Evolutionary conservation across 2,888 invertebrate species (phyloP), one percentile per base, ranked within the genome.

Genomic region (Mactromeris polynyma): DNA sequence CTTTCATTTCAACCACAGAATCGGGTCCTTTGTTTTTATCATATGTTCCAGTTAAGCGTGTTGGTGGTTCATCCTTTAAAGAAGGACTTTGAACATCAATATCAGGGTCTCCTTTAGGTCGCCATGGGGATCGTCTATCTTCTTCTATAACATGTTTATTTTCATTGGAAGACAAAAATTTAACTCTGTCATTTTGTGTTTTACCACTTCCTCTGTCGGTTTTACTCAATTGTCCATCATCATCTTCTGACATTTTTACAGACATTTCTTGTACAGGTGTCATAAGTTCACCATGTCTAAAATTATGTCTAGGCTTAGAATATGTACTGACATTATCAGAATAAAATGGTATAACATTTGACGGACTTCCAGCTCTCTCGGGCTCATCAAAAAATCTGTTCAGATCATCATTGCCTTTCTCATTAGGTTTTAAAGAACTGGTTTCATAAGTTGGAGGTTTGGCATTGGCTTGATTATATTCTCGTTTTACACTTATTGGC

Each of bases 351-450:
- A 87, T 89, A 3, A 78, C 85, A 69, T 89, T 84, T 31, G 90
- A 83, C 26, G 69, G 82, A 85, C 88, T 88, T 36, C 82, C 81
- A 42, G 89, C 84, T 42, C 83, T 86, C 9, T 87, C 90, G 36
- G 85, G 89, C 33, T 92, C 90, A 89, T 90, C 90, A 86, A 92
- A 92, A 40, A 86, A 92, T 87, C 89, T 87, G 36, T 84, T 88
- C 14, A 92, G 81, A 31, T 91, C 90, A 79, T 91, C 86, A 31
- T 31, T 42, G 6, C 77, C 42, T 73, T 82, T 81, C 36, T 46
- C 81, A 38, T 31, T 78, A 31, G 4, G 33, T 73, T 82, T 64
- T 40, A 42, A 26, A 36, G 69, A 54, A 33, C 46, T 79, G 36
- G 73, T 87, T 81, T 87, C 89, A 83, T 83, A 81, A 19, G 86